Evolutionary conservation across 1,140 invertebrate species (phyloP).

Genomic region (Cylas formicarius): DNA sequence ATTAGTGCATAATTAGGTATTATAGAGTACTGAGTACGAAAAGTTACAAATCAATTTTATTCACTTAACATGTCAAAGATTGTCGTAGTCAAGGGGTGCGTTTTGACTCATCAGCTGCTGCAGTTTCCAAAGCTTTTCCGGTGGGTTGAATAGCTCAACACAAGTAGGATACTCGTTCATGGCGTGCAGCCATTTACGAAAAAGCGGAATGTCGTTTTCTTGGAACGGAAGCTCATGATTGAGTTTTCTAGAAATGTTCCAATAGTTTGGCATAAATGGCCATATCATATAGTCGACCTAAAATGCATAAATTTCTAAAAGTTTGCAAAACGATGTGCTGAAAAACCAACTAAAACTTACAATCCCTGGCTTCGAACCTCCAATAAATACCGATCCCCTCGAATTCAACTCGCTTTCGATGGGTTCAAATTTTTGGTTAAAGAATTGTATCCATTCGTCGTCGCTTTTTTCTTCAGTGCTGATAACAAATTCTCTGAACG

Average conservation of each 20-base stretch:
- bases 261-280: conserved; percentile 75
- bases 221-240: conserved; percentile 50
- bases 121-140: conserved; percentile 33
- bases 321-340: not conserved
- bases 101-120: conserved; percentile 26
- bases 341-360: conserved; percentile 34
- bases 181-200: conserved; percentile 53
- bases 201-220: conserved; percentile 24
- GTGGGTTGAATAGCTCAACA: conserved; percentile 28
- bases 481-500: conserved; percentile 27
- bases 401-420: conserved; percentile 60
- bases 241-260: conserved; percentile 47
- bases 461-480: conserved; percentile 24
- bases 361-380: conserved; percentile 64
- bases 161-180: conserved; percentile 59
- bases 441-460: conserved; percentile 28
- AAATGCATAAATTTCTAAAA: conserved; percentile 6
- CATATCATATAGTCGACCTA: conserved; percentile 78
- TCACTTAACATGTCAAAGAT: no score
- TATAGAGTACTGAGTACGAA: no score
- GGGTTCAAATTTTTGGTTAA: conserved; percentile 49
- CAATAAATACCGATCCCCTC: conserved; percentile 59
- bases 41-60: no score
- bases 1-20: no score
- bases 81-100: conserved; percentile 30